Evolutionary conservation across 2,113 vertebrate genomes (phyloP).

Genomic region (Anolis carolinensis): DNA sequence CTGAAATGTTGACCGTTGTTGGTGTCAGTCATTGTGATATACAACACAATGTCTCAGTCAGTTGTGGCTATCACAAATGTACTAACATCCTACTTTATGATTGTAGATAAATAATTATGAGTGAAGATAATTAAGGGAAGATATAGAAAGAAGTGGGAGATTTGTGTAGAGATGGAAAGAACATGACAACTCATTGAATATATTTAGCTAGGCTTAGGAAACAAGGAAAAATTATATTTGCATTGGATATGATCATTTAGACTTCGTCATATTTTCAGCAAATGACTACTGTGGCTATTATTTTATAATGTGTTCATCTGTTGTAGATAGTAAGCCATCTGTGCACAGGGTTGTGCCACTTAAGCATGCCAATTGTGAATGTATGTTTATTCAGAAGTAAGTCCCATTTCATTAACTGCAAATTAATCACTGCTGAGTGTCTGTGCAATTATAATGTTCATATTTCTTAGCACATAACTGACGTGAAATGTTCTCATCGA

Average conservation of each 20-base stretch:
- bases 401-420: neutral
- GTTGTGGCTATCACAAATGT: too few relatives aligned
- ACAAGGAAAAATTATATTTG: neutral
- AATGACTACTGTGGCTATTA: neutral
- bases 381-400: neutral
- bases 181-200: too few relatives aligned
- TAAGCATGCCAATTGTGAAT: too few relatives aligned
- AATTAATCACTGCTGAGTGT: neutral
- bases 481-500: neutral
- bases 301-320: neutral
- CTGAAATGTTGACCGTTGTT: too few relatives aligned
- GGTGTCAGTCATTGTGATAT: too few relatives aligned
- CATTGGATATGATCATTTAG: neutral
- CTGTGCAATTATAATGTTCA: neutral
- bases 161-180: too few relatives aligned
- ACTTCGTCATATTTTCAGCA: neutral
- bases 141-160: too few relatives aligned
- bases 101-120: too few relatives aligned
- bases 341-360: neutral
- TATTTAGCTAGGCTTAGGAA: neutral
- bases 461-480: neutral
- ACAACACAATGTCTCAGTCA: too few relatives aligned
- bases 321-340: neutral
- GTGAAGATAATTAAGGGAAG: too few relatives aligned
- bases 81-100: too few relatives aligned